A percentile compares a stretch with the other conserved stretches of the same genome.
phyloP scores from a whole-genome alignment of 1,140 invertebrate genomes.

The Scaptomyza hsui region DNA sequence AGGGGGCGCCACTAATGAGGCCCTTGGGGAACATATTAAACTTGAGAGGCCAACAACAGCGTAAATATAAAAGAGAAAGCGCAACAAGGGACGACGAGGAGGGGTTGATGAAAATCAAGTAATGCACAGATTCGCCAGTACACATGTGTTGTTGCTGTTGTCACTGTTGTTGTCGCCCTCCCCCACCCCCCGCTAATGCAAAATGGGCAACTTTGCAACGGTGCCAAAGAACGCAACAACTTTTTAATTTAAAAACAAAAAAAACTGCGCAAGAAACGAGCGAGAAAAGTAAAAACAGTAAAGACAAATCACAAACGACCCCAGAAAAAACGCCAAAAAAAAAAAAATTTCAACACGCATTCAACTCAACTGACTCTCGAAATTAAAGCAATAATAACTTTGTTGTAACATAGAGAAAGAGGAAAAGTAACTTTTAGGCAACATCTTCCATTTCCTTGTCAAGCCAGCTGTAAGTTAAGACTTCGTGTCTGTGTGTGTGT shows the following conservation, averaged over 20 bases:
- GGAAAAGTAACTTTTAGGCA: constrained; percentile 15
- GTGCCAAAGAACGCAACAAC: constrained; percentile 45
- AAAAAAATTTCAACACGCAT: constrained; percentile 37
- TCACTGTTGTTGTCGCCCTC: constrained; percentile 10
- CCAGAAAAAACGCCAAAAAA: constrained; percentile 21
- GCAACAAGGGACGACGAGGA: background rate
- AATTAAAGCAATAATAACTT: constrained; percentile 83
- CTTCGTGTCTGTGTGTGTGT: constrained; percentile 3
- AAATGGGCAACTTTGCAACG: constrained; percentile 27
- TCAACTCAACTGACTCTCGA: constrained; percentile 69
- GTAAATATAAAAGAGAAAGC: constrained; percentile 5
- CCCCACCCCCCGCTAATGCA: constrained; percentile 29
- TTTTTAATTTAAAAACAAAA: constrained; percentile 72
- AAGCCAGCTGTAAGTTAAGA: constrained; percentile 17
- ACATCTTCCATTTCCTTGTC: constrained; percentile 9
- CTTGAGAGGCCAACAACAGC: constrained; percentile 49
- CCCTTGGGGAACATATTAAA: constrained; percentile 80
- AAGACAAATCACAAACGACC: constrained; percentile 45
- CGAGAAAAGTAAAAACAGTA: constrained; percentile 6
- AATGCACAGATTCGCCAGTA: constrained; percentile 29
- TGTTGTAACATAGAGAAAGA: constrained; percentile 38
- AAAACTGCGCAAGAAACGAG: background rate
- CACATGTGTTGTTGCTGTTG: constrained; percentile 20
- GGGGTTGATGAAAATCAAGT: constrained; percentile 13
- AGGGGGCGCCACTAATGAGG: constrained; percentile 75